Evolutionary conservation across 2,113 vertebrate species (phyloP).

Genomic region (Cyprinus carpio): DNA sequence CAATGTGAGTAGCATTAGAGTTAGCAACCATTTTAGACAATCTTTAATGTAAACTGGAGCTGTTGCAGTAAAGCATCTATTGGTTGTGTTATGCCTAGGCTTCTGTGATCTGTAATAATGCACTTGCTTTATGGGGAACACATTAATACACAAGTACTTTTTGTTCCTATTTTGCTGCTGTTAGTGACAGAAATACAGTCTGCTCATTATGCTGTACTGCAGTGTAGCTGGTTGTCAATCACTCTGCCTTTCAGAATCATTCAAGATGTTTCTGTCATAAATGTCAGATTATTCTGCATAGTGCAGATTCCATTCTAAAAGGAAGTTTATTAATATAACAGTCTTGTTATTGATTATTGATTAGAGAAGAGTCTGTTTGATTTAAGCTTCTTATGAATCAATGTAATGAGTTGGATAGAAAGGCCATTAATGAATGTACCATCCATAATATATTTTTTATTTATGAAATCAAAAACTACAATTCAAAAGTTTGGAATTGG

Average conservation of each 20-base stretch:
- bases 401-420: not conserved
- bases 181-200: not conserved
- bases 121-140: not conserved
- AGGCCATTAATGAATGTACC: not conserved
- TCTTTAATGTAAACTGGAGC: not conserved
- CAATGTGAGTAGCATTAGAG: not conserved
- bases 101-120: not conserved
- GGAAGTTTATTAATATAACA: not conserved
- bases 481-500: not conserved
- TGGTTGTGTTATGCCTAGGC: not conserved
- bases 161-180: not conserved
- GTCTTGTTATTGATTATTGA: not conserved
- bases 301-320: not conserved
- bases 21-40: not conserved
- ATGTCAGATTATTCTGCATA: not conserved
- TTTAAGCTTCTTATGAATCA: not conserved
- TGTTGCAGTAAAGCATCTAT: not conserved
- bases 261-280: not conserved
- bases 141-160: not conserved
- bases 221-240: not conserved
- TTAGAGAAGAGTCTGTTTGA: not conserved
- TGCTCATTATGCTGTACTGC: not conserved
- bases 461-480: not conserved
- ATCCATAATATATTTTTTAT: not conserved
- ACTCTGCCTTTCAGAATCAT: not conserved